A percentile compares a stretch with the other conserved stretches of the same genome.
Evolutionary conservation across 2,888 invertebrate genomes (phyloP).

Genomic region (Dione vanillae): DNA sequence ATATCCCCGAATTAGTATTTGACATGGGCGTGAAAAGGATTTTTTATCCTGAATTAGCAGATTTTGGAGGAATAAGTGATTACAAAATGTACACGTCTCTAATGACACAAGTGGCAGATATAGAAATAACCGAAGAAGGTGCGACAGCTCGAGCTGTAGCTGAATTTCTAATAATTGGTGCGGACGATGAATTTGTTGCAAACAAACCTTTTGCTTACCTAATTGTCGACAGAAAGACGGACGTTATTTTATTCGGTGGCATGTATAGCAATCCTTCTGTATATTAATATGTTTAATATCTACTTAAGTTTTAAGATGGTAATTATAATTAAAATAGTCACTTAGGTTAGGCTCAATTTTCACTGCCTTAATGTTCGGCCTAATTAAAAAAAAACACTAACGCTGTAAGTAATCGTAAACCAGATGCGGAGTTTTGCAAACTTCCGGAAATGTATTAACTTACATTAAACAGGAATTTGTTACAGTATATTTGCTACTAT

Average conservation of each 20-base stretch:
- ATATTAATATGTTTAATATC: constrained; percentile 48
- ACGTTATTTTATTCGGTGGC: constrained; percentile 68
- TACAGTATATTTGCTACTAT: too few species aligned
- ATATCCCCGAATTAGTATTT: constrained; percentile 62
- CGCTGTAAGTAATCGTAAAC: too few species aligned
- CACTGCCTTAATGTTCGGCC: background rate
- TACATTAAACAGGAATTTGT: too few species aligned
- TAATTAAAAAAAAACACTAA: too few species aligned
- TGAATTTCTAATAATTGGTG: constrained; percentile 48
- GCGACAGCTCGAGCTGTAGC: constrained; percentile 51
- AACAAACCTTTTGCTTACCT: constrained; percentile 66
- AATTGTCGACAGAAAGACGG: constrained; percentile 62
- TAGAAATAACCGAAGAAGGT: constrained; percentile 65
- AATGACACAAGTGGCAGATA: constrained; percentile 61
- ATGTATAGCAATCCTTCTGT: constrained; percentile 60
- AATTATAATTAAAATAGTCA: background rate
- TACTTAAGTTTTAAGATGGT: background rate
- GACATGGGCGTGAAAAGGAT: constrained; percentile 70
- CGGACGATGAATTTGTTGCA: constrained; percentile 53
- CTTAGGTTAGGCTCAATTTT: background rate
- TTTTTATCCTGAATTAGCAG: constrained; percentile 61
- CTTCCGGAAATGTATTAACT: too few species aligned
- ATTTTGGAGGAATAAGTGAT: constrained; percentile 62
- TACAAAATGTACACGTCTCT: constrained; percentile 60
- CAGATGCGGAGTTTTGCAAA: too few species aligned